Conservation (phyloP, 1,140 invertebrate species). For the Eciton burchellii region DNA sequence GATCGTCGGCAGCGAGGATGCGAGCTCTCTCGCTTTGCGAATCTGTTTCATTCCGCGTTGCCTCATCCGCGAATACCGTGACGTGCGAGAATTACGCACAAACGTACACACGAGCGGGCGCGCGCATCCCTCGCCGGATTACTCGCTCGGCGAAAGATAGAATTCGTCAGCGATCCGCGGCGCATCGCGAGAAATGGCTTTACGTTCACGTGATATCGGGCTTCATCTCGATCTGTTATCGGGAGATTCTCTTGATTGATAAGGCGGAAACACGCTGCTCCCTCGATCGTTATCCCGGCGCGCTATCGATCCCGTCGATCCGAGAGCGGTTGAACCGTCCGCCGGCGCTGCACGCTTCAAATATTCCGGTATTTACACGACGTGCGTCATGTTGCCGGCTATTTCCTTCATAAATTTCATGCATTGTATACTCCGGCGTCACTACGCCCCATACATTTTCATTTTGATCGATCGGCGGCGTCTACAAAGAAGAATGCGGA, state of each 20-base stretch:
- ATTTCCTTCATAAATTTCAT: slow-evolving; percentile 57
- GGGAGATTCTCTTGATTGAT: slow-evolving; percentile 7
- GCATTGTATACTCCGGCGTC: slow-evolving; percentile 41
- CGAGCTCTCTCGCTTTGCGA: not conserved
- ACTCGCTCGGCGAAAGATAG: not conserved
- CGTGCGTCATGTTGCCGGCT: slow-evolving; percentile 15
- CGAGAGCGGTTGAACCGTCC: slow-evolving; percentile 43
- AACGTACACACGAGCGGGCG: too few relatives aligned
- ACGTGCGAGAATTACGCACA: not conserved
- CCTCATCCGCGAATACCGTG: too few relatives aligned
- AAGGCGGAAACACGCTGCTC: not conserved
- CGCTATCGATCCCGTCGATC: slow-evolving; percentile 55
- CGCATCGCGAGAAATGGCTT: not conserved
- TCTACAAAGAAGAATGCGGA: slow-evolving; percentile 49
- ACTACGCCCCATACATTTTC: slow-evolving; percentile 50
- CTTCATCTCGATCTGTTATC: slow-evolving; percentile 20
- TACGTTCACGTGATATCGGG: slow-evolving; percentile 5
- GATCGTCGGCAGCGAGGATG: too few relatives aligned
- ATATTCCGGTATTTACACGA: slow-evolving; percentile 40
- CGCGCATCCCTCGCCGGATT: not conserved
- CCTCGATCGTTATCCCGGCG: not conserved
- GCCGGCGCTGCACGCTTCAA: not conserved
- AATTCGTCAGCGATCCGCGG: not conserved
- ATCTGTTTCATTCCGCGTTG: slow-evolving; percentile 4
- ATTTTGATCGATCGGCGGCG: slow-evolving; percentile 48